Evolutionary conservation across 2,888 invertebrate genomes (phyloP), one percentile per base, ranked within the genome.

Genomic region (Carpatolechia fugitivella): DNA sequence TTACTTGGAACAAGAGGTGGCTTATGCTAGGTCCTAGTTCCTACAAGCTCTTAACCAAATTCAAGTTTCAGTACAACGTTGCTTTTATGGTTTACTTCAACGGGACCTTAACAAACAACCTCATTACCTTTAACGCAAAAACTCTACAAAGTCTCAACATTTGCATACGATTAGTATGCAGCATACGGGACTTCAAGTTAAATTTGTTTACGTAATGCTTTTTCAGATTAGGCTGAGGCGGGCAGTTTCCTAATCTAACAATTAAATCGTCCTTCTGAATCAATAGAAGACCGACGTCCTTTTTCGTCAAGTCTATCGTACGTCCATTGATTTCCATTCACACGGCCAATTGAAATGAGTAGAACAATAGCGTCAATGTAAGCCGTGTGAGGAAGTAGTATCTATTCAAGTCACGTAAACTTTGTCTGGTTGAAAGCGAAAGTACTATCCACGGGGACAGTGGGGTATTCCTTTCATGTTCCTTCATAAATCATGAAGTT

Each of bases 401-500:
- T 31, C 57, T 58, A 70, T 64, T 63, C 71, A 61, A 63, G 61
- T 65, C 70, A 75, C 74, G 74, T 71, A 62, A 57, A 24, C 36
- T 52, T 56, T 54, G 64, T 59, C 56, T 56, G 56, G 36, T 66
- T 66, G 73, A 79, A 76, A 79, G 72, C 60, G 79, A 78, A 78
- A 78, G 75, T 71, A 58, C 36, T 51, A 61, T 68, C 74, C 65
- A 66, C 58, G 65, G 75, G 76, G 74, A 76, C 59, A 56, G 57
- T 60, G 57, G 64, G 60, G 62, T 69, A 74, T 71, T 69, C 70
- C 65, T 66, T 62, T 67, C 64, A 61, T 67, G 65, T 47, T 69
- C 70, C 72, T 78, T 76, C 74, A 76, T 76, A 75, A 77, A 76
- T 70, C 64, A 72, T 65, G 57, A 16, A 35, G 29, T 44, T 44